phyloP scores from a whole-genome alignment of 1,140 invertebrate genomes.

The Temnothorax curvispinosus region DNA sequence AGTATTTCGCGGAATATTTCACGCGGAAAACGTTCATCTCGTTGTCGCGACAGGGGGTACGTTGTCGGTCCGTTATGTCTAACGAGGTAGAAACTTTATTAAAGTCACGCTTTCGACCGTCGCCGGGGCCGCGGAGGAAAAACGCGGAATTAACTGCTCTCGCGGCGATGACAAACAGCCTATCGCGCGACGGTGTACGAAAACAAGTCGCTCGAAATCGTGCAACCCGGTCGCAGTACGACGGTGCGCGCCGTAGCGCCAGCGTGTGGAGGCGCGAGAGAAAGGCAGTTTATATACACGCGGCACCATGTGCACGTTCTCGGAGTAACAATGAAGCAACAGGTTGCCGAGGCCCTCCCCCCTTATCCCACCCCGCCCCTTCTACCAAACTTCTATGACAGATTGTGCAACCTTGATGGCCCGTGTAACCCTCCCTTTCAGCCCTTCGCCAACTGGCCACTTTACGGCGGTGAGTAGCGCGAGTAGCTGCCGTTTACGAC shows the following conservation, averaged over 20 bases:
- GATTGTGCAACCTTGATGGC: constrained; percentile 76
- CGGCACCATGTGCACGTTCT: constrained; percentile 64
- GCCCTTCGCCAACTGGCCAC: constrained; percentile 74
- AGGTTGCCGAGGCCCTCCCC: constrained; percentile 64
- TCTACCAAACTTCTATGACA: constrained; percentile 73
- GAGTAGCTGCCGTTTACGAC: constrained; percentile 64
- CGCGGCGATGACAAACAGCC: constrained; percentile 62
- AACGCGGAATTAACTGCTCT: constrained; percentile 39
- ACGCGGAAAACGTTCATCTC: not conserved
- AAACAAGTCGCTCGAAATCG: constrained; percentile 63
- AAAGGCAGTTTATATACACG: constrained; percentile 67
- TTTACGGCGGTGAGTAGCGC: constrained; percentile 62
- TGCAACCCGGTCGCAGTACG: constrained; percentile 44
- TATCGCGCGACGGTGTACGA: constrained; percentile 34
- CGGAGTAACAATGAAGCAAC: constrained; percentile 76
- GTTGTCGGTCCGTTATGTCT: constrained; percentile 37
- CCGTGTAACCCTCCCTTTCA: constrained; percentile 74
- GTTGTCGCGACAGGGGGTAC: not conserved
- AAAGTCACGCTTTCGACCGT: constrained; percentile 33
- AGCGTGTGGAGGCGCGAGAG: constrained; percentile 52
- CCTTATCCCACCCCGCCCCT: not conserved
- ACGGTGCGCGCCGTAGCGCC: constrained; percentile 32
- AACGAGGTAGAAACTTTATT: constrained; percentile 46
- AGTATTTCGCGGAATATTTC: not conserved
- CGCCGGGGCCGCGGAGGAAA: constrained; percentile 21